These are phyloP conservation scores for Elgaria multicarinata DNA, from an alignment of 2,113 vertebrate species.

Conservation along the genomic window DNA sequence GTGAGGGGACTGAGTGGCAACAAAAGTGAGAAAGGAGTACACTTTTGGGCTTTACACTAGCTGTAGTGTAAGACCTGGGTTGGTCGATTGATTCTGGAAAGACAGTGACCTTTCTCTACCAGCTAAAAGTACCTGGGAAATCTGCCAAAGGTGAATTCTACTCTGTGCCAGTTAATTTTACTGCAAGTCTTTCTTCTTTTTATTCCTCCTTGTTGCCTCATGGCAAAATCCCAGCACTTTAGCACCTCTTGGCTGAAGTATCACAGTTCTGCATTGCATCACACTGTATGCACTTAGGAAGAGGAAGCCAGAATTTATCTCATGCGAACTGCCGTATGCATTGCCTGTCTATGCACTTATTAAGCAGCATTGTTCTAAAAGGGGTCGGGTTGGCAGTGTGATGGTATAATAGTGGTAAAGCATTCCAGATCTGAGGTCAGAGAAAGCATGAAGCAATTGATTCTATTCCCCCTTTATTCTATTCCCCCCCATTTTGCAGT, in stretches of 20 bases:
- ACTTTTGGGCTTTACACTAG: too few species aligned
- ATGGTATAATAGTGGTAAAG: background rate
- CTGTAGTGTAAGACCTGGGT: background rate
- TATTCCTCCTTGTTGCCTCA: background rate
- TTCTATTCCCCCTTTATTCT: background rate
- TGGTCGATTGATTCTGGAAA: background rate
- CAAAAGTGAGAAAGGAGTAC: too few species aligned
- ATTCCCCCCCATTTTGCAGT: background rate
- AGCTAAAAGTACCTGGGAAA: constrained; percentile 8
- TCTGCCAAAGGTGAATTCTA: background rate
- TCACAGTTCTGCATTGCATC: background rate
- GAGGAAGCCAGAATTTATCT: background rate
- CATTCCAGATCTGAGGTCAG: background rate
- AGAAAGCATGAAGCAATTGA: rapidly evolving
- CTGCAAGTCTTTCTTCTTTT: background rate
- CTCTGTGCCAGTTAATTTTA: background rate
- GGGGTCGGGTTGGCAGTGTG: background rate
- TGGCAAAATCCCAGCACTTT: background rate
- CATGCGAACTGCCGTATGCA: rapidly evolving
- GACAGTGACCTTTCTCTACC: background rate
- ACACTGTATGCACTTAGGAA: background rate
- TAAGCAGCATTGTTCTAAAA: background rate
- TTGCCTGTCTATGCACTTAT: background rate
- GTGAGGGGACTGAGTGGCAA: too few species aligned
- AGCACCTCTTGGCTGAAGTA: background rate